These are phyloP conservation scores for Stictonetta naevosa DNA, from an alignment of 2,113 vertebrate genomes.

Conservation along the genomic window DNA sequence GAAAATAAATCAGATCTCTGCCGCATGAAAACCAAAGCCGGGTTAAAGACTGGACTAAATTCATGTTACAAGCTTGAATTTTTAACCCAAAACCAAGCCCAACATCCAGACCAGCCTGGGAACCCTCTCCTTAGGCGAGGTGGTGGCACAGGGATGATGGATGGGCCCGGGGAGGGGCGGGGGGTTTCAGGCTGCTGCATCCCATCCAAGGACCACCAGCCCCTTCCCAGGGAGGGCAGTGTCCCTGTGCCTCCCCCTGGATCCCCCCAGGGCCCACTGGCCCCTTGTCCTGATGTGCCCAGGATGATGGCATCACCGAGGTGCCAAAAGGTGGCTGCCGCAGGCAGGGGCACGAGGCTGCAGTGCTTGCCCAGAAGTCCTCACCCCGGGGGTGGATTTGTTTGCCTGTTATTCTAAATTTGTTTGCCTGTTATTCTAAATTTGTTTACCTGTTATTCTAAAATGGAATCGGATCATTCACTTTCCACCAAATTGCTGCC, in stretches of 20 bases:
- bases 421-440: background rate
- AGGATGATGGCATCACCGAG: background rate
- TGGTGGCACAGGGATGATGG: background rate
- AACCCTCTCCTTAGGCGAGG: background rate
- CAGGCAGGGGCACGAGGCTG: background rate
- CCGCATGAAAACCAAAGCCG: background rate
- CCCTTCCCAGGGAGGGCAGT: background rate
- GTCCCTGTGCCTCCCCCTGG: too few relatives aligned
- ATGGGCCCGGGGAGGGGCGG: background rate
- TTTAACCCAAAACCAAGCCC: background rate
- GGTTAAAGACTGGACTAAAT: background rate
- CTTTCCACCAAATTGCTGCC: background rate
- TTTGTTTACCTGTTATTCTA: background rate
- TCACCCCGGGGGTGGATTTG: accelerated
- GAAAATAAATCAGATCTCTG: background rate
- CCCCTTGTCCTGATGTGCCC: background rate
- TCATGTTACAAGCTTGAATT: background rate
- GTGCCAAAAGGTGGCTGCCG: background rate
- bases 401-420: background rate
- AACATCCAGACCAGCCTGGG: background rate
- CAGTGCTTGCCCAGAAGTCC: background rate
- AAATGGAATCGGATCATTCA: background rate
- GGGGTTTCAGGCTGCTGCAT: background rate
- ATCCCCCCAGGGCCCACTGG: accelerated
- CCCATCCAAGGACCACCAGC: too few relatives aligned